Evolutionary conservation across 2,113 vertebrate genomes (phyloP).

Genomic region (Lepus europaeus): DNA sequence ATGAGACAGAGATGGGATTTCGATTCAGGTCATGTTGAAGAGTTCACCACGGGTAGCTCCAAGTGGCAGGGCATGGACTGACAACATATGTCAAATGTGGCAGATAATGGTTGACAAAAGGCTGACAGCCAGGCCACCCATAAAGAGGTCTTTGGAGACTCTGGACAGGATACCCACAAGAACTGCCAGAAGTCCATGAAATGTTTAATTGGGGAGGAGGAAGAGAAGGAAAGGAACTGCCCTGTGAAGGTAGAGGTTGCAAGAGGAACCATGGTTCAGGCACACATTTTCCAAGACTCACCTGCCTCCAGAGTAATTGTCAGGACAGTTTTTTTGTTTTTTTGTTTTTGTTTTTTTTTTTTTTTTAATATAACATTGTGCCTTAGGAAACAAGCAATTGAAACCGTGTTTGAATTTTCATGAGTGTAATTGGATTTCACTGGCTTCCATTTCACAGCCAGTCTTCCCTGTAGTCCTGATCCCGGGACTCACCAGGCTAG

Average conservation of each 20-base stretch:
- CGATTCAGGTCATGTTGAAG: background rate
- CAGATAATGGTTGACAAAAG: background rate
- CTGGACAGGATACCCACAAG: background rate
- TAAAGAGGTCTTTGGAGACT: background rate
- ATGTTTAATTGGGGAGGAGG: background rate
- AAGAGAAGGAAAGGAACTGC: background rate
- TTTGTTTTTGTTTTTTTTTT: background rate
- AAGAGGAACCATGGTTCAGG: background rate
- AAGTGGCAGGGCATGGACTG: background rate
- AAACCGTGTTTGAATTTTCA: background rate
- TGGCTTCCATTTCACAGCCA: background rate
- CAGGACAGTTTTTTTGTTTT: conserved; percentile 13
- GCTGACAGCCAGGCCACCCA: background rate
- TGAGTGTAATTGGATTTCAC: background rate
- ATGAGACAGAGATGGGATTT: background rate
- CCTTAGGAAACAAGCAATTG: background rate
- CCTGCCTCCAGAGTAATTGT: background rate
- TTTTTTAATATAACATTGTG: background rate
- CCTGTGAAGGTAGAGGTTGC: background rate
- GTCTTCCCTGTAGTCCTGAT: background rate
- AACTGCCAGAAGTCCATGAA: background rate
- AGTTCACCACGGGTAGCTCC: background rate
- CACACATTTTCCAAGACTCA: background rate
- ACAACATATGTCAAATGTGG: background rate
- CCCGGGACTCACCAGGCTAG: background rate